Evolutionary conservation across 2,797 vertebrate genomes (phyloP), one percentile per base, ranked within the genome.

Genomic region (Cheirogaleus major): DNA sequence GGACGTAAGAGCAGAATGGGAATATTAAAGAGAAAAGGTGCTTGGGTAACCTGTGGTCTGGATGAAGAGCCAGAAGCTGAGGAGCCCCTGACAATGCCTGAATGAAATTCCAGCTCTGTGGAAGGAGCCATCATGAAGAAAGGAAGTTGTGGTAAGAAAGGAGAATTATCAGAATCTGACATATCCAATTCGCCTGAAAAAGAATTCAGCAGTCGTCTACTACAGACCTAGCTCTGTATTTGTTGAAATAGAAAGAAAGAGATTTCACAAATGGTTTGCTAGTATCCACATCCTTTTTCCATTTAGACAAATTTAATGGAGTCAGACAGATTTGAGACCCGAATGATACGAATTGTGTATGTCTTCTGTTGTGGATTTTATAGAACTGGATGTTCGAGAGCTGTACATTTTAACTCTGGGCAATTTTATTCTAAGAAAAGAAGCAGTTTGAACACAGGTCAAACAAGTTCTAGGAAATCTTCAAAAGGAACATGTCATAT

Each of bases 401-500:
- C 15, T 63, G 1, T 65, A 72, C 5, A 61, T 70, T 78, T 57
- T 83, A 94, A 88, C 45, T 55, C 4, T 38, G 3, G 20, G 41
- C 4, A 83, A 38, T 96, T 92, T 89, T 67, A 79, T 80, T 73
- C 70, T 43, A 80, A 27, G n/a, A 2, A 45, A 81, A 63, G 12
- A n/a, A 72, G 0, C 1, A 45, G 25, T 43, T 90, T 82, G n/a
- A 63, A n/a, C 50, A 78, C 4, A 70, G 78, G 55, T 78, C 27
- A 91, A 83, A 48, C 55, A 72, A 72, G 48, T 89, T 23, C 63
- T 79, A 91, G 30, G n/a, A 95, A 67, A 89, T 73, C 63, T 82
- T 43, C 18, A 43, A 32, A 67, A 50, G 79, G 22, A 38, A 48
- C 4, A 43, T 48, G 18, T 0, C 20, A 89, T 13, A 14, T 35